These are phyloP conservation scores for Phaenicophaeus curvirostris DNA, from an alignment of 2,797 vertebrate species.

Conservation along the genomic window DNA sequence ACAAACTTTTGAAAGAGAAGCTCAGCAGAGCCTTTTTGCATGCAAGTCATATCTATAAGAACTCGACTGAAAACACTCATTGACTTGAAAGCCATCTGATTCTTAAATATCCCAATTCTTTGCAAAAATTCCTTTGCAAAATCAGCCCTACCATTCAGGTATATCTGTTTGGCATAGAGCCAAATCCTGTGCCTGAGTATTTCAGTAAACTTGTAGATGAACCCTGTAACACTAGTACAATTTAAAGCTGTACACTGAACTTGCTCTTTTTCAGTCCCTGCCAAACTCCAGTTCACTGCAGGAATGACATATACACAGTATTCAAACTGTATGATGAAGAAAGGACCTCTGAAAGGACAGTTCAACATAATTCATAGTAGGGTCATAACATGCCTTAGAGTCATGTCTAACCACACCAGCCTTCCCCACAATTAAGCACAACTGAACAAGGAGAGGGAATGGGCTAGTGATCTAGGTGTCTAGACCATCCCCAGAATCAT, in stretches of 20 bases:
- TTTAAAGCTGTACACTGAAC: background rate
- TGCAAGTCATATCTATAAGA: background rate
- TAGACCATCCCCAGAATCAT: background rate
- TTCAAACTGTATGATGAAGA: background rate
- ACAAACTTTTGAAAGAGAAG: background rate
- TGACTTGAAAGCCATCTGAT: background rate
- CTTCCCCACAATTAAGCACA: background rate
- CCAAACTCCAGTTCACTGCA: background rate
- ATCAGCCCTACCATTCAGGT: background rate
- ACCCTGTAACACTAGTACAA: background rate
- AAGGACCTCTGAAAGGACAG: background rate
- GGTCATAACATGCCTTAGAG: background rate
- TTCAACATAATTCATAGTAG: background rate
- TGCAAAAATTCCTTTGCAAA: background rate
- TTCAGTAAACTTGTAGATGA: conserved; percentile 22
- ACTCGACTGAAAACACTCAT: background rate
- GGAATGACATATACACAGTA: background rate
- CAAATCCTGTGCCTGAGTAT: background rate
- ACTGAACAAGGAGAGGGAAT: background rate
- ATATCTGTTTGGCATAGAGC: background rate
- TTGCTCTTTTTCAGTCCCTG: background rate
- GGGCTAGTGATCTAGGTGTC: background rate
- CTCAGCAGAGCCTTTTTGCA: background rate
- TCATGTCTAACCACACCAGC: background rate
- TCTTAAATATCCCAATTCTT: background rate